These are phyloP conservation scores for Hephaestus fuliginosus DNA, from an alignment of 2,797 vertebrate genomes.

Conservation along the genomic window DNA sequence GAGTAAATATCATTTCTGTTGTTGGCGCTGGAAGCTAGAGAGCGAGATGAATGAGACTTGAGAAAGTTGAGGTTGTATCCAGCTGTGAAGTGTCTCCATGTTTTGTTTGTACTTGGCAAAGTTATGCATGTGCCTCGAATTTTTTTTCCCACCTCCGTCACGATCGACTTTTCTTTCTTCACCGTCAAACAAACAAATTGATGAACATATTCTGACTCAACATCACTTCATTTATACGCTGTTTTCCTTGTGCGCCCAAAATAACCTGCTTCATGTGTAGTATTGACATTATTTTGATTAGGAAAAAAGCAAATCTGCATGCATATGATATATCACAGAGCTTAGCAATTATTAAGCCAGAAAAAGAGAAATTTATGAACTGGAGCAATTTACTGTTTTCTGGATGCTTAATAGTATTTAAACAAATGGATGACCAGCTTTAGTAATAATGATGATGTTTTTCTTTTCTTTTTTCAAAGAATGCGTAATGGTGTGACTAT, in stretches of 20 bases:
- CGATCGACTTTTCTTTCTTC: slow-evolving; percentile 28
- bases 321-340: neutral
- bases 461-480: neutral
- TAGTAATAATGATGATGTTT: neutral
- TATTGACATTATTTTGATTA: neutral
- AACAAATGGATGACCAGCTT: neutral
- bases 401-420: neutral
- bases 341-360: neutral
- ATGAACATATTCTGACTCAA: neutral
- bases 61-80: slow-evolving; percentile 28
- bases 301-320: neutral
- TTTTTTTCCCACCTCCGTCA: neutral
- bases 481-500: neutral
- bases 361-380: neutral
- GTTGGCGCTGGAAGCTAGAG: slow-evolving; percentile 12
- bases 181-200: too few relatives aligned
- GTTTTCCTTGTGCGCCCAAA: neutral
- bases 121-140: slow-evolving; percentile 9
- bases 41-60: slow-evolving; percentile 42
- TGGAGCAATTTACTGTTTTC: neutral
- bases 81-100: slow-evolving; percentile 41
- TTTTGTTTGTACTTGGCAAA: slow-evolving; percentile 39
- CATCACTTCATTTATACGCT: neutral
- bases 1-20: slow-evolving; percentile 42
- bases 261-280: neutral